Percentiles rank a stretch among this genome's conserved stretches.
These are phyloP conservation scores for Eilema griseolum DNA, from an alignment of 2,888 invertebrate species.

Conservation along the genomic window DNA sequence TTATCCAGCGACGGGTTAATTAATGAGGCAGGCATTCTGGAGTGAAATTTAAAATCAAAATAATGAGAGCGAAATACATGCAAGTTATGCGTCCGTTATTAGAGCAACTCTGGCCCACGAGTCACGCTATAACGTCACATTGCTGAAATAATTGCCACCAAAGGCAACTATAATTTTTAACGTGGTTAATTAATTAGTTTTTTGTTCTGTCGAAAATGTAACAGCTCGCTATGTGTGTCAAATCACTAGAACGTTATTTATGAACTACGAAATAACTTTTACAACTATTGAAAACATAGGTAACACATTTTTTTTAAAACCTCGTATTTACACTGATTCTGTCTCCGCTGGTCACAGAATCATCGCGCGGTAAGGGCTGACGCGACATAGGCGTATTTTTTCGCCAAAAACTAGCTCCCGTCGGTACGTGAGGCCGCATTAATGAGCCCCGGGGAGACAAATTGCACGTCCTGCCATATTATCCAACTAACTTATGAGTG, in stretches of 20 bases:
- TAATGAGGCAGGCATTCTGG: constrained; percentile 42
- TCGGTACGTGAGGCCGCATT: constrained; percentile 71
- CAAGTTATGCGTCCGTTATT: constrained; percentile 42
- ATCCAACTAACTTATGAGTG: constrained; percentile 16
- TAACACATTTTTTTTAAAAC: constrained; percentile 7
- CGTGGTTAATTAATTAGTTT: constrained; percentile 42
- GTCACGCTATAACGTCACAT: constrained; percentile 54
- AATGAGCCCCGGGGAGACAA: constrained; percentile 51
- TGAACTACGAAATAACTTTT: constrained; percentile 13
- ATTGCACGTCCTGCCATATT: constrained; percentile 39
- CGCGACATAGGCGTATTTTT: constrained; percentile 80
- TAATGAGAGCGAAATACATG: constrained; percentile 49
- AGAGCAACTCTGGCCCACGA: constrained; percentile 36
- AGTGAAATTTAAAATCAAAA: constrained; percentile 45
- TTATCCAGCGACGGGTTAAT: constrained; percentile 20
- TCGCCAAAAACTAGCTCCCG: constrained; percentile 74
- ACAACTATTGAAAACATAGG: constrained; percentile 6
- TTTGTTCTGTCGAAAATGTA: constrained; percentile 31
- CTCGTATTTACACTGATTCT: constrained; percentile 1
- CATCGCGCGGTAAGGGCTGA: constrained; percentile 32
- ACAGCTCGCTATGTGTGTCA: constrained; percentile 27
- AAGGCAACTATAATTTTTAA: constrained; percentile 38
- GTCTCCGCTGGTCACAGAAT: not conserved
- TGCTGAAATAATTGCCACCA: constrained; percentile 47
- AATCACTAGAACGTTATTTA: constrained; percentile 22